Evolutionary conservation across 2,113 vertebrate species (phyloP).

Genomic region (Serranochromis macrocephalus): DNA sequence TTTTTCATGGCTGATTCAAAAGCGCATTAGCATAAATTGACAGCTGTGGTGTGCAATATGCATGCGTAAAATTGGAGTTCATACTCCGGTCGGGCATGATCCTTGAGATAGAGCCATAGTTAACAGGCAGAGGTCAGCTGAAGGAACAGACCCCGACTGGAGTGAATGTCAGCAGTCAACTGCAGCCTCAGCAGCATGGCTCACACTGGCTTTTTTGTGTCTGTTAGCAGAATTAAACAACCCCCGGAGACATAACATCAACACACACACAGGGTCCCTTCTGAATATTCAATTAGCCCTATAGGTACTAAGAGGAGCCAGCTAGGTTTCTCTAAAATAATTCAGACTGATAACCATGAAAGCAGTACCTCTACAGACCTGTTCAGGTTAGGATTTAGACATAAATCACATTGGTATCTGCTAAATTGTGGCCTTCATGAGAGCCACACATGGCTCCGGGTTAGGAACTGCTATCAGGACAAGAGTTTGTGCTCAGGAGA

Average conservation of each 20-base stretch:
- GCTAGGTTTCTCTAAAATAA: slow-evolving; percentile 6
- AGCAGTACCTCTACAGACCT: neutral
- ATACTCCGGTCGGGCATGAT: slow-evolving; percentile 21
- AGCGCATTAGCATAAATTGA: slow-evolving; percentile 60
- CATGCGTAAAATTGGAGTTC: slow-evolving; percentile 51
- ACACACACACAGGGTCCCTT: slow-evolving; percentile 43
- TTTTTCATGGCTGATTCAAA: slow-evolving; percentile 60
- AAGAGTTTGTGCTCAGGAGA: neutral
- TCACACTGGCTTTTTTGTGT: slow-evolving; percentile 51
- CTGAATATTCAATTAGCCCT: slow-evolving; percentile 56
- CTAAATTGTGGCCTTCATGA: neutral
- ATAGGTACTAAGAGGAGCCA: slow-evolving; percentile 4
- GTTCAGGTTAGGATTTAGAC: neutral
- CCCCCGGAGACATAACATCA: slow-evolving; percentile 57
- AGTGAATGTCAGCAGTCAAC: slow-evolving; percentile 40
- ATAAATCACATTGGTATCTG: neutral
- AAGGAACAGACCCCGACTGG: slow-evolving; percentile 46
- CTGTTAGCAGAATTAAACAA: slow-evolving; percentile 65
- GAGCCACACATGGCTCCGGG: neutral
- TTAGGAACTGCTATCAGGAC: neutral
- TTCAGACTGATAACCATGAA: neutral
- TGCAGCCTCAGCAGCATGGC: slow-evolving; percentile 58
- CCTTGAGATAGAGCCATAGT: slow-evolving; percentile 22
- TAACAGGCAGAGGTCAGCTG: slow-evolving; percentile 56
- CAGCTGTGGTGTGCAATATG: slow-evolving; percentile 34